phyloP scores from a whole-genome alignment of 2,888 invertebrate genomes.

The Leistus spinibarbis region DNA sequence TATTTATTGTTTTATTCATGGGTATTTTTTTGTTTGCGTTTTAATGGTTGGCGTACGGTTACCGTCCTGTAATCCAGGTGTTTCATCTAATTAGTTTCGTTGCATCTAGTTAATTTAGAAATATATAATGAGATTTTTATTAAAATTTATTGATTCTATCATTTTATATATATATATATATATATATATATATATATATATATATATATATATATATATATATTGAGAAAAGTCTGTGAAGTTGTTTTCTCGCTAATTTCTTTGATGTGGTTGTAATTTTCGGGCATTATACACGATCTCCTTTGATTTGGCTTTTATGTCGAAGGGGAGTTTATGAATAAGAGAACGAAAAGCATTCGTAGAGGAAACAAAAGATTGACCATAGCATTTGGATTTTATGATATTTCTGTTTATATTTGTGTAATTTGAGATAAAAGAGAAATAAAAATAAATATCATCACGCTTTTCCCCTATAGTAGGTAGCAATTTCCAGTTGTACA shows the following conservation, averaged over 20 bases:
- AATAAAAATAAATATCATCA: too few species aligned
- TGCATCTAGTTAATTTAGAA: not conserved
- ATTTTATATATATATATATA: too few species aligned
- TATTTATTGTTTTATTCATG: conserved; percentile 23
- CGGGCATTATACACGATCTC: not conserved
- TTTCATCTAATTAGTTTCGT: not conserved
- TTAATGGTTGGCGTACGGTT: not conserved
- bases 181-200: not conserved
- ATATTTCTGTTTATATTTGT: not conserved
- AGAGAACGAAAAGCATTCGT: not conserved
- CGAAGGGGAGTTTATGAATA: not conserved
- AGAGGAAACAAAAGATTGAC: not conserved
- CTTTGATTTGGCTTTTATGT: not conserved
- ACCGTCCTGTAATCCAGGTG: not conserved
- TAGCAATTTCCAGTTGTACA: too few species aligned
- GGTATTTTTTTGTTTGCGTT: conserved; percentile 5
- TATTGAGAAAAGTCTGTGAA: not conserved
- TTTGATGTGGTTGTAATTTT: not conserved
- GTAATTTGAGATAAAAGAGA: too few species aligned
- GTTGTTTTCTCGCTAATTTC: not conserved
- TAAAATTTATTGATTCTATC: not conserved
- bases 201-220: too few species aligned
- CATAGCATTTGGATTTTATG: not conserved
- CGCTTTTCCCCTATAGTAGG: too few species aligned
- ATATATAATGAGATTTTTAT: not conserved